phyloP scores from a whole-genome alignment of 2,888 invertebrate genomes.

The Metellina segmentata region DNA sequence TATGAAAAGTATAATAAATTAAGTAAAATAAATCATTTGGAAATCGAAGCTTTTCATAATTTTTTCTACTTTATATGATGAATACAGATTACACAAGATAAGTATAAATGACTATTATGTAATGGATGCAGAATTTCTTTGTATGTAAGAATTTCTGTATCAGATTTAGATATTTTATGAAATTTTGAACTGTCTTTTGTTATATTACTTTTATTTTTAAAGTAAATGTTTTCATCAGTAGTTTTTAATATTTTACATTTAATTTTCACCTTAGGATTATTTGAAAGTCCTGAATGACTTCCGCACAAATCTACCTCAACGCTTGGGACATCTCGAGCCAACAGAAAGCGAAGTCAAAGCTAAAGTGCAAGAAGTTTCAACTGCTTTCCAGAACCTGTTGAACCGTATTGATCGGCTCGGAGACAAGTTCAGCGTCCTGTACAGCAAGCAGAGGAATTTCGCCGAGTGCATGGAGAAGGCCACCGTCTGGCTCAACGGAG shows the following conservation, averaged over 20 bases:
- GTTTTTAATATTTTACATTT: too few species aligned
- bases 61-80: too few species aligned
- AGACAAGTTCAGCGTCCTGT: constrained; percentile 90
- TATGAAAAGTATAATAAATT: too few species aligned
- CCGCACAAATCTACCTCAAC: constrained; percentile 88
- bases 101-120: too few species aligned
- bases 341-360: constrained; percentile 89
- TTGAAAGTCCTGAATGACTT: constrained; percentile 91
- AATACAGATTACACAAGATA: too few species aligned
- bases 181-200: not conserved
- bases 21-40: too few species aligned
- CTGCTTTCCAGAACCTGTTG: constrained; percentile 86
- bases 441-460: constrained; percentile 88
- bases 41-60: too few species aligned
- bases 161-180: not conserved
- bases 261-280: constrained; percentile 85
- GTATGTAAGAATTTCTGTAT: too few species aligned
- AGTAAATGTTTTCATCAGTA: not conserved
- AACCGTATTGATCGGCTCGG: constrained; percentile 91
- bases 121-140: too few species aligned
- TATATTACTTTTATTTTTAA: not conserved
- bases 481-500: constrained; percentile 88
- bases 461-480: constrained; percentile 92
- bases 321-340: constrained; percentile 89
- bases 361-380: constrained; percentile 88